Conservation (phyloP, 1,140 invertebrate genomes). For the Ruditapes philippinarum region DNA sequence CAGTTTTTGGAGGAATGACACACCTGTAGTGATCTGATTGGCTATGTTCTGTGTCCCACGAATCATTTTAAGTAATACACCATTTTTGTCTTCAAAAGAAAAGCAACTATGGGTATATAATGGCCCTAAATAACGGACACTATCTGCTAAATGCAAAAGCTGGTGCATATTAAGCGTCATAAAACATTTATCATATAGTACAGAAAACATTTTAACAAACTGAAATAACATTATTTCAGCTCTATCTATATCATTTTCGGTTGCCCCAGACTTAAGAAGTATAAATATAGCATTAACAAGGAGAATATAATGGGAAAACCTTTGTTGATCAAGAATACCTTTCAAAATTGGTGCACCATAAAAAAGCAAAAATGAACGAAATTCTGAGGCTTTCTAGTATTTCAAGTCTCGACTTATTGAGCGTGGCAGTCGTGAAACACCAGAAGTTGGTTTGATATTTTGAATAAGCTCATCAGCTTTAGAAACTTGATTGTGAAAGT, state of each 20-base stretch:
- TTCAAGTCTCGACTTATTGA: conserved; percentile 55
- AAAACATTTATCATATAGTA: conserved; percentile 56
- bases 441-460: conserved; percentile 50
- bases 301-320: conserved; percentile 56
- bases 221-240: conserved; percentile 53
- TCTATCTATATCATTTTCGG: conserved; percentile 39
- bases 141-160: conserved; percentile 67
- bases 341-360: conserved; percentile 60
- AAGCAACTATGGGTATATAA: conserved; percentile 69
- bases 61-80: conserved; percentile 63
- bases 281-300: conserved; percentile 63
- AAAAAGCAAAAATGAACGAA: conserved; percentile 66
- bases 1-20: conserved; percentile 65
- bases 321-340: conserved; percentile 32
- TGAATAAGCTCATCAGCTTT: conserved; percentile 47
- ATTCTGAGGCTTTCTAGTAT: conserved; percentile 73
- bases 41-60: conserved; percentile 67
- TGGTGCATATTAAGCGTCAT: conserved; percentile 70
- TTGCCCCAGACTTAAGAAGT: conserved; percentile 49
- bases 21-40: conserved; percentile 62
- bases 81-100: conserved; percentile 70
- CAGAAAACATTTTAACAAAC: conserved; percentile 44
- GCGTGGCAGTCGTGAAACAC: conserved; percentile 68
- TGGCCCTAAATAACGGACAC: conserved; percentile 71
- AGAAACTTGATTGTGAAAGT: background rate